These are phyloP conservation scores for Gobio occitaniae DNA, from an alignment of 2,797 vertebrate genomes.

Conservation along the genomic window DNA sequence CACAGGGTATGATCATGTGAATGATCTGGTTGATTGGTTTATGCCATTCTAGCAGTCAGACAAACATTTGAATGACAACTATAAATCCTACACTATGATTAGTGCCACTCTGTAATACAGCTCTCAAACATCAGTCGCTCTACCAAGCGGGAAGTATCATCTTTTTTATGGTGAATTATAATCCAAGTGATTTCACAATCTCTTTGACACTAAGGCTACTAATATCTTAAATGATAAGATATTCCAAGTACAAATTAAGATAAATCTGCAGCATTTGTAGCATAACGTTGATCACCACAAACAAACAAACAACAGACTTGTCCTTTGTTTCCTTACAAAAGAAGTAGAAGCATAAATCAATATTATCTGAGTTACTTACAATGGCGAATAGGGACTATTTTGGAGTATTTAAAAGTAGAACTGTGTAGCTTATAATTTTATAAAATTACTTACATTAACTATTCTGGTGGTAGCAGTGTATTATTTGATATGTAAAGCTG, in stretches of 20 bases:
- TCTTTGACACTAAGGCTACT: conserved; percentile 26
- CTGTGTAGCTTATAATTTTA: background rate
- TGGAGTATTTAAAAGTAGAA: background rate
- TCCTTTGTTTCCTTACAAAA: background rate
- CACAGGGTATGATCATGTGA: background rate
- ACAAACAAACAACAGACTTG: background rate
- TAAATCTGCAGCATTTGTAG: background rate
- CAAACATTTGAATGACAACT: conserved; percentile 45
- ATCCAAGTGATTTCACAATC: conserved; percentile 18
- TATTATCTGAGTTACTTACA: background rate
- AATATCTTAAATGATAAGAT: background rate
- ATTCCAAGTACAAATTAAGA: background rate
- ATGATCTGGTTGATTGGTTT: conserved; percentile 31
- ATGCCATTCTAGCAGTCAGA: conserved; percentile 39
- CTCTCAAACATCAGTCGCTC: conserved; percentile 10
- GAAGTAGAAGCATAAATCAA: background rate
- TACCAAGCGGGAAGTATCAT: background rate
- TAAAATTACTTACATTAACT: background rate
- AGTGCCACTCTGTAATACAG: conserved; percentile 28
- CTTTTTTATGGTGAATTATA: conserved; percentile 32
- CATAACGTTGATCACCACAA: background rate
- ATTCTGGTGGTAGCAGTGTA: background rate
- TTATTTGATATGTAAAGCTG: background rate
- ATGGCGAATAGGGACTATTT: background rate
- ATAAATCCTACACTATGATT: conserved; percentile 37